These are phyloP conservation scores for Apodemus agrarius DNA, from an alignment of 2,797 vertebrate species.

Conservation along the genomic window DNA sequence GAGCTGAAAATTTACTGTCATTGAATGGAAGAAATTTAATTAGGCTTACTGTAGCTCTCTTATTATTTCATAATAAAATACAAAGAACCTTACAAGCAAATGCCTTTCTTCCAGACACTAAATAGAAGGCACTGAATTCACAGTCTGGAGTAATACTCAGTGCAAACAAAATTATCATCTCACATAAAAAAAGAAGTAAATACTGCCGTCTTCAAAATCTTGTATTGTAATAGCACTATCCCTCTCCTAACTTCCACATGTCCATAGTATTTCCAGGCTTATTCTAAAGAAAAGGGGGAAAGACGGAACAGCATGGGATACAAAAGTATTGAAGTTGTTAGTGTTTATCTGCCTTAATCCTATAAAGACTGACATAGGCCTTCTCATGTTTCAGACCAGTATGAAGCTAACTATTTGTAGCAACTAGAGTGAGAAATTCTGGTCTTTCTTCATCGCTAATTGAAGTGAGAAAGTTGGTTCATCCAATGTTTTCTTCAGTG, in stretches of 20 bases:
- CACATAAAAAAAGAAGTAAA: neutral
- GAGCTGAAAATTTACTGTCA: slow-evolving; percentile 56
- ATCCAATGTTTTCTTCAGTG: neutral
- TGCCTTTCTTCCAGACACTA: slow-evolving; percentile 67
- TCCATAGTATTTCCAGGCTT: neutral
- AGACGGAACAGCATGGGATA: neutral
- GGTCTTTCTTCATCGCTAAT: slow-evolving; percentile 1
- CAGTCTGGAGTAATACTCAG: slow-evolving; percentile 49
- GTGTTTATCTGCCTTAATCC: neutral
- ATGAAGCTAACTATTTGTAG: neutral
- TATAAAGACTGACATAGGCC: neutral
- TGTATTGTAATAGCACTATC: neutral
- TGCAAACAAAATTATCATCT: slow-evolving; percentile 61
- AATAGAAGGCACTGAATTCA: slow-evolving; percentile 62
- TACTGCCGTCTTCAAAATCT: neutral
- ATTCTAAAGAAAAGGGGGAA: slow-evolving; percentile 19
- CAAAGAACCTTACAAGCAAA: slow-evolving; percentile 65
- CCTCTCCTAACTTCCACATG: neutral
- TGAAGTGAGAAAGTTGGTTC: neutral
- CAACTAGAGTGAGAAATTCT: neutral
- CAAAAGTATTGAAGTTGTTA: slow-evolving; percentile 6
- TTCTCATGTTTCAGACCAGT: neutral
- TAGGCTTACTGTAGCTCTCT: slow-evolving; percentile 38
- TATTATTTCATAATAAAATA: slow-evolving; percentile 76
- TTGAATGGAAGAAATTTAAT: slow-evolving; percentile 67